phyloP scores from a whole-genome alignment of 2,888 invertebrate species.

The Pegoplata infirma region DNA sequence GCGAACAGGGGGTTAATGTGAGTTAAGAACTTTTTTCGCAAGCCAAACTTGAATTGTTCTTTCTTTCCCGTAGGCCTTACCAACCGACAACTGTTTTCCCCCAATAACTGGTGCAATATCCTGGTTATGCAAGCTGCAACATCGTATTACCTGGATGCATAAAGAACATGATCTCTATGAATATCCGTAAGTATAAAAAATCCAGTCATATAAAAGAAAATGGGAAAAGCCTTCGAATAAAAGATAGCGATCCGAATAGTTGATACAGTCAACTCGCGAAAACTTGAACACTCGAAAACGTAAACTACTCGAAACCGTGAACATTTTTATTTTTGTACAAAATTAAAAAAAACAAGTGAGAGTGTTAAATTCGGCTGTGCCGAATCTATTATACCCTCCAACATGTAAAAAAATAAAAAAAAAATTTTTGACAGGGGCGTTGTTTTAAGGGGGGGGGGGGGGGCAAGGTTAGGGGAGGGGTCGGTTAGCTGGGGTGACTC shows the following conservation, averaged over 20 bases:
- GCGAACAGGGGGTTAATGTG: slow-evolving; percentile 64
- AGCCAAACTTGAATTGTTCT: not conserved
- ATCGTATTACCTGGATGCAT: slow-evolving; percentile 81
- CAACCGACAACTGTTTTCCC: slow-evolving; percentile 85
- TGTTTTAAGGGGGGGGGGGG: no score
- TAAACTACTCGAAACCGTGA: not conserved
- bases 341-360: no score
- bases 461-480: no score
- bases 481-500: no score
- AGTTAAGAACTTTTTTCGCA: slow-evolving; percentile 18
- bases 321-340: not conserved
- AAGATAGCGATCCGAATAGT: no score
- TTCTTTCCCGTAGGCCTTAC: slow-evolving; percentile 76
- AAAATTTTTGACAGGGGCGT: no score
- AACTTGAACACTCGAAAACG: not conserved
- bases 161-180: slow-evolving; percentile 83
- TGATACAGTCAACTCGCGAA: no score
- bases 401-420: no score
- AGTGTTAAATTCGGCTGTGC: no score
- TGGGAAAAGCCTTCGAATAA: no score
- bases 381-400: no score
- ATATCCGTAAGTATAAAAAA: slow-evolving; percentile 80
- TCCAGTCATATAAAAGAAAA: no score
- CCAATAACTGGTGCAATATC: slow-evolving; percentile 86
- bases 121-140: slow-evolving; percentile 84